Evolutionary conservation across 2,113 vertebrate genomes (phyloP), one percentile per base, ranked within the genome.

Genomic region (Hippocampus comes): DNA sequence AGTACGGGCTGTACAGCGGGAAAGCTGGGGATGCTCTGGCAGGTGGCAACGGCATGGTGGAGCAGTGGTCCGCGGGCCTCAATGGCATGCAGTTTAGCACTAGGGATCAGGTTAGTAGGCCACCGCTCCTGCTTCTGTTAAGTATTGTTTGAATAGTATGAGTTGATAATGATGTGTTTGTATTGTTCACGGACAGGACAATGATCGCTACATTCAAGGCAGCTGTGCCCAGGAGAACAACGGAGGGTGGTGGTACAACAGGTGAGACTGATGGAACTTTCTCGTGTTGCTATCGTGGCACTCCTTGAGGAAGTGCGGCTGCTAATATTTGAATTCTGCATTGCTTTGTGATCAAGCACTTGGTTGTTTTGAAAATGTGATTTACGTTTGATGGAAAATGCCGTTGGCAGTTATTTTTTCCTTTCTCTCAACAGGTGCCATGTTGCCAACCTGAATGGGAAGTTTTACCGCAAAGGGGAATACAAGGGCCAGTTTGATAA

Each of bases 181-280:
- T 25, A 21, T 10, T 71, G 41, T 5, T 78, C 12, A 43, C 77
- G 75, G 60, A 61, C 85, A 91, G 87, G 96, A 97, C 75, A 93
- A 95, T 0, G 96, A 97, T 79, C 92, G 93, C 42, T 97, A 91
- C 83, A 78, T 91, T 67, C 86, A 91, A 59, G 95, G 95, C 78
- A 95, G 85, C 89, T 97, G 96, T 75, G 94, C 96, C 0, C 59
- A 87, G 70, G 95, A 96, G 85, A 95, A 93, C 73, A 85, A 87
- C 60, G 92, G 89, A 0, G 96, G 96, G 9, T 97, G 95, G 95
- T 97, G 96, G 96, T 97, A 93, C 73, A 97, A 97, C 92, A 95
- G 95, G 96, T 96, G 88, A 80, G 72, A 53, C 25, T 30, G 7
- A 1, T 15, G 25, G 11, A 27, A 59, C 56, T 23, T 10, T 48